These are phyloP conservation scores for Calameuta filiformis DNA, from an alignment of 2,888 invertebrate species.

Conservation along the genomic window DNA sequence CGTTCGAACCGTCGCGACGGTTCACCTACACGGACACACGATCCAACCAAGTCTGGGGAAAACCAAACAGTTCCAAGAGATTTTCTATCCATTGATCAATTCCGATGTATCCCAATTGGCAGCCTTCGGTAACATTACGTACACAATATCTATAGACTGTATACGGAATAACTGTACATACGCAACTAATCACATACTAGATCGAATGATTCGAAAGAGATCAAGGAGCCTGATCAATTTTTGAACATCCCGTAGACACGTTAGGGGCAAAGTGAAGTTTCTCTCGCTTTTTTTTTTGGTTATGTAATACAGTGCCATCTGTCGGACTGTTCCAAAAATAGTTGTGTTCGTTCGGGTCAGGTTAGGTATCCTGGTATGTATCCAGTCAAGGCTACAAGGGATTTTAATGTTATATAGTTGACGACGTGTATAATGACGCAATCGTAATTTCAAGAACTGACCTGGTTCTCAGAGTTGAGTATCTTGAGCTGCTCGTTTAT, in stretches of 20 bases:
- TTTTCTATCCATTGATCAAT: background rate
- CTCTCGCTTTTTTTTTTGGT: background rate
- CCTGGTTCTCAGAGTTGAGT: slow-evolving; percentile 97
- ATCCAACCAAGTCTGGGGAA: slow-evolving; percentile 9
- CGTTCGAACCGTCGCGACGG: background rate
- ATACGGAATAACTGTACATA: background rate
- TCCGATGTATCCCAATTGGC: background rate
- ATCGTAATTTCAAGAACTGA: slow-evolving; percentile 60
- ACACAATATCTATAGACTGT: background rate
- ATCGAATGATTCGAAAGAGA: background rate
- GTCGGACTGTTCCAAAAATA: background rate
- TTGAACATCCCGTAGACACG: background rate
- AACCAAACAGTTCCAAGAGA: background rate
- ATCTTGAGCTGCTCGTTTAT: slow-evolving; percentile 97
- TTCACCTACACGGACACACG: background rate
- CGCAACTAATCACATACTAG: background rate
- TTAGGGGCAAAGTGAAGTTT: background rate
- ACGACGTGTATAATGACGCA: background rate
- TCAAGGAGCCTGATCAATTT: background rate
- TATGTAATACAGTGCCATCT: background rate
- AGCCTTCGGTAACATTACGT: background rate
- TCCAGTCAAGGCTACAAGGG: background rate
- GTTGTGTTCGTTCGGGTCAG: background rate
- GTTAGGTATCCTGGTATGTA: background rate
- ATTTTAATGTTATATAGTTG: background rate